phyloP scores from a whole-genome alignment of 1,140 invertebrate species.

The Calycopis cecrops region DNA sequence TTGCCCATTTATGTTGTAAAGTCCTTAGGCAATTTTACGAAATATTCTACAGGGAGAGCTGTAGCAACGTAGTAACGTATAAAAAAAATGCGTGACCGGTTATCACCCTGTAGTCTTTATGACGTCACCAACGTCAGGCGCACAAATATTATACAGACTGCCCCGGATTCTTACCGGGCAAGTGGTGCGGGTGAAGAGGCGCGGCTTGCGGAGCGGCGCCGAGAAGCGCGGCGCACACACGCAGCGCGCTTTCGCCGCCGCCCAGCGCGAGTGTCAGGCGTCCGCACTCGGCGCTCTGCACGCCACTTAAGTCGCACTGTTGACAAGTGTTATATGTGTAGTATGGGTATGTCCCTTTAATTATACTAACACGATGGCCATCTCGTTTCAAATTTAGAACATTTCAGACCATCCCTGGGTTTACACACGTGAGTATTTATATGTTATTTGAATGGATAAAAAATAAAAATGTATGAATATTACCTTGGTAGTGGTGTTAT shows the following conservation, averaged over 20 bases:
- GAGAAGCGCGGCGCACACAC: constrained; percentile 61
- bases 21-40: too few species aligned
- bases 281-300: constrained; percentile 48
- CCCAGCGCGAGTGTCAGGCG: constrained; percentile 50
- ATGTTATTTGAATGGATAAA: background rate
- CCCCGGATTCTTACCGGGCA: constrained; percentile 45
- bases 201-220: constrained; percentile 55
- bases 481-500: constrained; percentile 58
- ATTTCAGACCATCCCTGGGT: too few species aligned
- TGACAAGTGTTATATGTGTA: too few species aligned
- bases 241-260: constrained; percentile 58
- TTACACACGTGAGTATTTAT: too few species aligned
- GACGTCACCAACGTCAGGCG: background rate
- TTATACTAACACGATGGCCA: too few species aligned
- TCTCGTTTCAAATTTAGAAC: too few species aligned
- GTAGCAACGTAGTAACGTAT: too few species aligned
- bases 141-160: background rate
- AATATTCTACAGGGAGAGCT: too few species aligned
- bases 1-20: too few species aligned
- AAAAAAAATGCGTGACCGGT: too few species aligned
- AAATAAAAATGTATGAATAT: background rate
- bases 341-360: too few species aligned
- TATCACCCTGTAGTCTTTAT: background rate
- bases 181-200: constrained; percentile 55
- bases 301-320: constrained; percentile 44